phyloP scores from a whole-genome alignment of 2,797 vertebrate species.

The Sebastes iracundus region DNA sequence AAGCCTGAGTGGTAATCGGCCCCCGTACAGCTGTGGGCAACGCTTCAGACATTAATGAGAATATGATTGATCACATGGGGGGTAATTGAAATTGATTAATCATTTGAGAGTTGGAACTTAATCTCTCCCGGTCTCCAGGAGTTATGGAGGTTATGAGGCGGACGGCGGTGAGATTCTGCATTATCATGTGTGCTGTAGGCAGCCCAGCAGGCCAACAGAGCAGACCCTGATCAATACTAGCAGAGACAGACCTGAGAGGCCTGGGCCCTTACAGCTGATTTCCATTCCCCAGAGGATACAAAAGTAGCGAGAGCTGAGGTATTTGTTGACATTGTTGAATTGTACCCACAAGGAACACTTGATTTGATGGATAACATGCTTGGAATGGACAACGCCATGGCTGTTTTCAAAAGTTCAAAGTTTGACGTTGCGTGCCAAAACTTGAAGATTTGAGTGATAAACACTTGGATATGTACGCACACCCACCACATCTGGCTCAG shows the following conservation, averaged over 20 bases:
- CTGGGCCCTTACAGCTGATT: constrained; percentile 32
- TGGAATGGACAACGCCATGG: not conserved
- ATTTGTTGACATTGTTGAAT: constrained; percentile 18
- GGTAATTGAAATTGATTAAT: constrained; percentile 82
- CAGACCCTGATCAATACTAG: constrained; percentile 48
- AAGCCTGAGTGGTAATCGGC: constrained; percentile 50
- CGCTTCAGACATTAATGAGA: constrained; percentile 71
- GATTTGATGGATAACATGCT: constrained; percentile 15
- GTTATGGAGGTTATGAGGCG: constrained; percentile 61
- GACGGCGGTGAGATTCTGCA: constrained; percentile 44
- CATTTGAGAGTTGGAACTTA: constrained; percentile 66
- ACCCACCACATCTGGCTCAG: constrained; percentile 59
- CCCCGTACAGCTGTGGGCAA: constrained; percentile 45
- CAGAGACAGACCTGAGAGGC: constrained; percentile 37
- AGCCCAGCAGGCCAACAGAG: constrained; percentile 19
- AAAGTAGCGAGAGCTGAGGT: constrained; percentile 4
- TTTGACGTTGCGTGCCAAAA: constrained; percentile 41
- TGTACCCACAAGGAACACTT: not conserved
- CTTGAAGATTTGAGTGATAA: constrained; percentile 32
- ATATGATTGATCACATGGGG: constrained; percentile 78
- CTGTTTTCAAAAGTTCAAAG: constrained; percentile 7
- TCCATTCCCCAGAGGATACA: constrained; percentile 1
- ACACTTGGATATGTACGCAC: constrained; percentile 8
- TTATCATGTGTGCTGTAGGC: constrained; percentile 46
- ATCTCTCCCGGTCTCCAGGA: constrained; percentile 57